Conservation (phyloP, 2,888 invertebrate genomes). For the Psylliodes chrysocephalus region DNA sequence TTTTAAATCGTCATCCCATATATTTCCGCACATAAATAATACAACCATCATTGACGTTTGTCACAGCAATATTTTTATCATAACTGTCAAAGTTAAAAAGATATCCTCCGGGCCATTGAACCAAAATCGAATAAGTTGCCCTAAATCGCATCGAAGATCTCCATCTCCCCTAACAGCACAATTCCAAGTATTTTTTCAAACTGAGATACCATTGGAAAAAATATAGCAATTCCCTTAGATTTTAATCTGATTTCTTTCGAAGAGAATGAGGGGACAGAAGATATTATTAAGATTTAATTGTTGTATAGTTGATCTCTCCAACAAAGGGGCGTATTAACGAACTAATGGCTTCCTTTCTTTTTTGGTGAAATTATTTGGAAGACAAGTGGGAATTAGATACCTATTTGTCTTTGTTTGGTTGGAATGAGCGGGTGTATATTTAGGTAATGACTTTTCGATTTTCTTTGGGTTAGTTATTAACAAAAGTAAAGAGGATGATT, state of each 20-base stretch:
- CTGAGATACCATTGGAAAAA: slow-evolving; percentile 10
- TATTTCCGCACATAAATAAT: no score
- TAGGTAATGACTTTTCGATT: no score
- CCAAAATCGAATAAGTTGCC: slow-evolving; percentile 13
- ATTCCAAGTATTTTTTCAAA: slow-evolving; percentile 16
- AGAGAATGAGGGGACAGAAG: slow-evolving; percentile 8
- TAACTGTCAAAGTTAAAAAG: slow-evolving; percentile 17
- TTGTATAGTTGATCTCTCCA: slow-evolving; percentile 15
- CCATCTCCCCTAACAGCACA: slow-evolving; percentile 13
- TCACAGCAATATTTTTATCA: slow-evolving; percentile 11
- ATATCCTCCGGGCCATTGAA: slow-evolving; percentile 3
- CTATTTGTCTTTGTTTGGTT: background rate
- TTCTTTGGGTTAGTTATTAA: no score
- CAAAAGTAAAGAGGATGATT: no score
- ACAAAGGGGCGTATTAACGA: slow-evolving; percentile 19
- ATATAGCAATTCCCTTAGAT: slow-evolving; percentile 17
- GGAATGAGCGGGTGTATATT: background rate
- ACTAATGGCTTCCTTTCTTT: slow-evolving; percentile 23
- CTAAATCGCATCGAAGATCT: background rate
- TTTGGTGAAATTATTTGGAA: slow-evolving; percentile 19
- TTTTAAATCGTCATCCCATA: no score
- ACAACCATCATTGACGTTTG: no score
- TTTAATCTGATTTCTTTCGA: slow-evolving; percentile 4
- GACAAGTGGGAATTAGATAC: slow-evolving; percentile 17
- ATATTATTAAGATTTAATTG: slow-evolving; percentile 32